phyloP scores from a whole-genome alignment of 1,140 invertebrate genomes.

The Calephelis virginiensis region DNA sequence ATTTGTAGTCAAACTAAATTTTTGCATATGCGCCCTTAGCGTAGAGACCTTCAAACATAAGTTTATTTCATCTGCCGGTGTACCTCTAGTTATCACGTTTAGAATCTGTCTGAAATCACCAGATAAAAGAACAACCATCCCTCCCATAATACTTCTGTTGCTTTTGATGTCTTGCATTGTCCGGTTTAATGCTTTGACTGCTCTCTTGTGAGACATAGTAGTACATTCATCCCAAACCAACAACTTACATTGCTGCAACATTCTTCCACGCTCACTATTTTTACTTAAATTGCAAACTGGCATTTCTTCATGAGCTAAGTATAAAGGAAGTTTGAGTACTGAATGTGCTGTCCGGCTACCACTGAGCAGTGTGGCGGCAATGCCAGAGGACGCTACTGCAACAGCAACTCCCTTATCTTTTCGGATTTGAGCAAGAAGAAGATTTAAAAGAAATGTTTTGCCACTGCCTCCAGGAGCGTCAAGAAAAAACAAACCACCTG shows the following conservation, averaged over 20 bases:
- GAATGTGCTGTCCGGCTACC: constrained; percentile 78
- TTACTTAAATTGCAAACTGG: constrained; percentile 37
- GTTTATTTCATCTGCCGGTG: constrained; percentile 53
- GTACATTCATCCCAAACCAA: constrained; percentile 63
- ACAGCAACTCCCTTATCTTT: constrained; percentile 54
- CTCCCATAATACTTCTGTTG: constrained; percentile 32
- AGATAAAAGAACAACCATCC: constrained; percentile 34
- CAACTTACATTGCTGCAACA: constrained; percentile 45
- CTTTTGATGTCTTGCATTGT: constrained; percentile 48
- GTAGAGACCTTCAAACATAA: no score
- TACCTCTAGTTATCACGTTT: constrained; percentile 64
- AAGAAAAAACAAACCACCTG: constrained; percentile 31
- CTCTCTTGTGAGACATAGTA: constrained; percentile 38
- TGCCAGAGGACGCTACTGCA: constrained; percentile 77
- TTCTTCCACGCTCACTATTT: constrained; percentile 31
- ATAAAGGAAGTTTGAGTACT: constrained; percentile 57
- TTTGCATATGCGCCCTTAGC: no score
- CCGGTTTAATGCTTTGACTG: constrained; percentile 52
- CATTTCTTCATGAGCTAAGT: constrained; percentile 37
- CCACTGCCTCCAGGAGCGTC: constrained; percentile 42
- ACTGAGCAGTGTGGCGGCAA: constrained; percentile 76
- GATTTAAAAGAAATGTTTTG: constrained; percentile 63
- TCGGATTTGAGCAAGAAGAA: constrained; percentile 51
- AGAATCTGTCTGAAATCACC: constrained; percentile 79
- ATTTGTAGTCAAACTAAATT: no score